Conservation (phyloP, 2,113 vertebrate genomes). For the Oncorhynchus tshawytscha region DNA sequence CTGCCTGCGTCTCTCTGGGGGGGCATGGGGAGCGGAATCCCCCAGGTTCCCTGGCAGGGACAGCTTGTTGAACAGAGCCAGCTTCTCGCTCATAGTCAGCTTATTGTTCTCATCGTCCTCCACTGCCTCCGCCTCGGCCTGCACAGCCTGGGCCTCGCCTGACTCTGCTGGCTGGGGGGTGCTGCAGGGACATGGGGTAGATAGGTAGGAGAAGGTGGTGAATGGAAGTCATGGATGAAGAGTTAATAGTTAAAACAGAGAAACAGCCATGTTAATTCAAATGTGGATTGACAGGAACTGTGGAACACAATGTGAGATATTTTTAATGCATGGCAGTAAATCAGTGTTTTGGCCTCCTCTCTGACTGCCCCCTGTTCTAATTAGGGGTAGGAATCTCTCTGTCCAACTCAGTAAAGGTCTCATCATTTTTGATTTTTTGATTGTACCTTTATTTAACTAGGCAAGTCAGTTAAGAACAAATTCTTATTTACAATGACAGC, state of each 20-base stretch:
- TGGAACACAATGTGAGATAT: background rate
- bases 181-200: conserved; percentile 26
- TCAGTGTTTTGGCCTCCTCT: background rate
- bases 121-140: conserved; percentile 25
- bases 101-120: conserved; percentile 70
- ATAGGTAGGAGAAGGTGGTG: background rate
- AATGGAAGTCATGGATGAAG: background rate
- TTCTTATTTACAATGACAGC: no score
- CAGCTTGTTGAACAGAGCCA: conserved; percentile 78
- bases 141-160: conserved; percentile 30
- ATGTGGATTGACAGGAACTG: background rate
- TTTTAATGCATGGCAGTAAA: background rate
- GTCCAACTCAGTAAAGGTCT: background rate
- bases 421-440: no score
- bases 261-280: background rate
- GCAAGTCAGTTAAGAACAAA: no score
- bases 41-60: conserved; percentile 41
- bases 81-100: conserved; percentile 75
- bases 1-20: conserved; percentile 66
- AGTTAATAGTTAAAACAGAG: background rate
- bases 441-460: no score
- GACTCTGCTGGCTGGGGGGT: conserved; percentile 38
- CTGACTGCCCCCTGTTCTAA: conserved; percentile 1
- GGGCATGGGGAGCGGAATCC: conserved; percentile 1
- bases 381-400: conserved; percentile 6